A percentile compares a stretch with the other conserved stretches of the same genome.
phyloP scores from a whole-genome alignment of 2,888 invertebrate genomes.

The Taenaris catops region DNA sequence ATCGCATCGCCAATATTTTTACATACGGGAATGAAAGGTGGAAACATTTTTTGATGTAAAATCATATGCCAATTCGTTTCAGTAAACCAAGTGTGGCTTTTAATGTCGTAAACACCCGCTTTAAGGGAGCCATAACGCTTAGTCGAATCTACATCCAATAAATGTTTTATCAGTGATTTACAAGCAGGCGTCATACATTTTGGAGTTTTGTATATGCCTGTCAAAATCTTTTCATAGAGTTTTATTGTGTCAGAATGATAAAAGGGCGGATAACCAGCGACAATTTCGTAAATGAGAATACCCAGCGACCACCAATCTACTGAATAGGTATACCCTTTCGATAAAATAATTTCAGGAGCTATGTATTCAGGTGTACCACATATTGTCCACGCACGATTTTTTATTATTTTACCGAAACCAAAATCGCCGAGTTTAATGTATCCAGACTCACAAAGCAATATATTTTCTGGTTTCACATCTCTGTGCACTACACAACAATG shows the following conservation, averaged over 20 bases:
- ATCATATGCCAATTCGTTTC: constrained; percentile 89
- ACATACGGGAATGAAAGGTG: constrained; percentile 81
- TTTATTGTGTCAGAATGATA: constrained; percentile 91
- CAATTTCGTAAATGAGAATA: constrained; percentile 92
- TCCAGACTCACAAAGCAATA: constrained; percentile 86
- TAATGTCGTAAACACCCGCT: constrained; percentile 93
- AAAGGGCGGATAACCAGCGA: constrained; percentile 95
- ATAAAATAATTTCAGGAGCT: constrained; percentile 93
- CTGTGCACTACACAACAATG: constrained; percentile 91
- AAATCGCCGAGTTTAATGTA: constrained; percentile 93
- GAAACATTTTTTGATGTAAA: constrained; percentile 84
- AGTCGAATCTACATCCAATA: constrained; percentile 81
- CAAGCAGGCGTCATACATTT: constrained; percentile 87
- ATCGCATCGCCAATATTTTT: constrained; percentile 79
- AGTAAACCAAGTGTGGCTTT: constrained; percentile 93
- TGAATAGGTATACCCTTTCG: constrained; percentile 92
- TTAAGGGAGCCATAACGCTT: constrained; percentile 91
- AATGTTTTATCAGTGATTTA: constrained; percentile 87
- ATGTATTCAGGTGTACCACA: constrained; percentile 98
- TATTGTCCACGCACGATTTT: constrained; percentile 90
- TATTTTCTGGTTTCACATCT: constrained; percentile 95
- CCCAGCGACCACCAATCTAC: constrained; percentile 98
- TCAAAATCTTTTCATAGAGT: constrained; percentile 96
- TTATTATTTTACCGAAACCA: constrained; percentile 92
- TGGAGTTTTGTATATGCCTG: constrained; percentile 90